Evolutionary conservation across 2,888 invertebrate species (phyloP), one percentile per base, ranked within the genome.

Genomic region (Neoaliturus tenellus): DNA sequence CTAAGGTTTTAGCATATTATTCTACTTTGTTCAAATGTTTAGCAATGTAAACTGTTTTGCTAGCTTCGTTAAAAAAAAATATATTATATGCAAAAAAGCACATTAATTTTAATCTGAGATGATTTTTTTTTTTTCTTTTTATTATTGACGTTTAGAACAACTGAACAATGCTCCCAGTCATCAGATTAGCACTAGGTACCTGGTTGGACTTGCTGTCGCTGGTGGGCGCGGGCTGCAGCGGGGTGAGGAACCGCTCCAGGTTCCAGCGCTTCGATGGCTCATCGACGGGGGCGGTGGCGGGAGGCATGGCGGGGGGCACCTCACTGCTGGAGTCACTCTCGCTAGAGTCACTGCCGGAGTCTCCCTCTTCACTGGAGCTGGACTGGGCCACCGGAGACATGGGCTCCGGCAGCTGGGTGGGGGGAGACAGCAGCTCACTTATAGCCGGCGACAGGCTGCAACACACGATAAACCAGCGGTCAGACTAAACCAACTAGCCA

Each of bases 311-410:
- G 51, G 90, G 92, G 44, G 90, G 92, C 84, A 92, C 93, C 85
- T 93, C 93, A 87, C 91, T 92, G 88, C 91, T 93, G 3, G 91
- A 91, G 81, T 93, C 94, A 0, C 93, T 92, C 17, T 93, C 93
- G 85, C 93, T 92, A 0, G 87, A 86, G 14, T 86, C 86, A 0
- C 86, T 86, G 10, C 85, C 86, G 35, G 87, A 87, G 31, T 86
- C 86, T 35, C 39, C 83, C 55, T 58, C 67, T 75, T 85, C 84
- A 84, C 87, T 87, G 12, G 87, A 35, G 28, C 87, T 83, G 33
- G 87, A 87, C 51, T 82, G 84, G 12, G 84, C 89, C 85, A 88
- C 87, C 23, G 89, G 89, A 51, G 90, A 90, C 86, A 89, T 87
- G 5, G 90, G 90, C 20, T 93, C 93, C 83, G 93, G 93, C 62